Base-by-base conservation (phyloP, 2,113 vertebrate species). In the Takifugu bimaculatus region DNA sequence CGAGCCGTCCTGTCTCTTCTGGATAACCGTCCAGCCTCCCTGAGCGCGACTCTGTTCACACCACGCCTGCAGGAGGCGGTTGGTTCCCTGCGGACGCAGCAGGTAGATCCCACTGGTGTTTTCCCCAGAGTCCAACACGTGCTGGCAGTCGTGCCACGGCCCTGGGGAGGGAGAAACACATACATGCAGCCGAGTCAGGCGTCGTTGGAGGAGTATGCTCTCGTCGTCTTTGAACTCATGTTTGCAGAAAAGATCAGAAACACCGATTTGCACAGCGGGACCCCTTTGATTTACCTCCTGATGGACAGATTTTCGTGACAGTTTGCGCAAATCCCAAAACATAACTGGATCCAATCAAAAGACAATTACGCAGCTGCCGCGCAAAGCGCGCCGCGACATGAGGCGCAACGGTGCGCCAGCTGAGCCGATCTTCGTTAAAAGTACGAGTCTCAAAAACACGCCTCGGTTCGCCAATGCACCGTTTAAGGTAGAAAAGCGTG, bases 11-110 rank as follows among this genome's bases (percentile, higher is more conserved):
- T 93, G 93, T 71, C 94, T 87, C 73, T 92, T 88, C 81, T 96
- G 94, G 65, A 96, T 93, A 65, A 95, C 91, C 0, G 93, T 94
- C 94, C 94, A 96, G 27, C 94, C 94, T 14, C 94, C 94, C 9
- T 91, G 84, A 13, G 85, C 89, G 1, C 32, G 79, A 72, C 85
- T 86, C 68, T 95, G 94, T 15, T 96, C 94, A 11, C 94, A 96
- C 94, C 94, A 96, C 3, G 88, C 93, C 54, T 93, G 90, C 58
- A 94, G 76, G 50, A 92, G 83, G 0, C 77, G 89, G 70, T 90
- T 92, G 42, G 89, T 83, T 6, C 85, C 85, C 39, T 45, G 86
- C 0, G 89, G 91, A 27, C 71, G 89, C 26, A 96, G 85, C 67
- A 94, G 81, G 44, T 94, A 94, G 51, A 96, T 92, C 1, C 92